Conservation (phyloP, 2,888 invertebrate genomes). For the Sericinus montela region DNA sequence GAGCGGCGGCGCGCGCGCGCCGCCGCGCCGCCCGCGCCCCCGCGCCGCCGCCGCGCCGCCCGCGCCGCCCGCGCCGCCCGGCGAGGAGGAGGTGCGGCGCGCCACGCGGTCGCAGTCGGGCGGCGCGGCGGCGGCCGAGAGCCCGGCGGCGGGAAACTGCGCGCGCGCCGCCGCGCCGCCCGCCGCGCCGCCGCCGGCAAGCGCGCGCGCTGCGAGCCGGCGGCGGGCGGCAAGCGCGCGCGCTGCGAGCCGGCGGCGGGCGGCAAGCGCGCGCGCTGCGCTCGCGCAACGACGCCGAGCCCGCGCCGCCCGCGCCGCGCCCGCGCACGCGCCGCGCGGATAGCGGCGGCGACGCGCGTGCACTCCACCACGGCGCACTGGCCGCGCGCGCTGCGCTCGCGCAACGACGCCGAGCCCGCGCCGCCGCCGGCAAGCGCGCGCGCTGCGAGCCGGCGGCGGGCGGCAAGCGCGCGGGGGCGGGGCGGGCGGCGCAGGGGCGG, state of each 20-base stretch:
- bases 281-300: conserved; percentile 37
- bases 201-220: conserved; percentile 47
- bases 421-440: conserved; percentile 49
- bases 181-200: conserved; percentile 60
- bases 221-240: conserved; percentile 46
- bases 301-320: conserved; percentile 23
- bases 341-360: conserved; percentile 62
- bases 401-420: conserved; percentile 31
- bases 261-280: conserved; percentile 47
- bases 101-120: conserved; percentile 30
- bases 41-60: conserved; percentile 27
- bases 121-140: conserved; percentile 22
- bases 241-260: too few relatives aligned
- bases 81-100: conserved; percentile 23
- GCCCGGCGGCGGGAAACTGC: conserved; percentile 46
- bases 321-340: conserved; percentile 28
- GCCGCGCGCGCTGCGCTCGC: conserved; percentile 36
- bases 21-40: conserved; percentile 45
- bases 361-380: conserved; percentile 45
- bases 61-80: conserved; percentile 27
- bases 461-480: conserved; percentile 32
- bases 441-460: conserved; percentile 46
- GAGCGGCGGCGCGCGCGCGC: conserved; percentile 46
- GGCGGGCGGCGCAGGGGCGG: conserved; percentile 51
- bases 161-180: conserved; percentile 63